phyloP scores from a whole-genome alignment of 2,113 vertebrate genomes.

The Coracopsis vasa region DNA sequence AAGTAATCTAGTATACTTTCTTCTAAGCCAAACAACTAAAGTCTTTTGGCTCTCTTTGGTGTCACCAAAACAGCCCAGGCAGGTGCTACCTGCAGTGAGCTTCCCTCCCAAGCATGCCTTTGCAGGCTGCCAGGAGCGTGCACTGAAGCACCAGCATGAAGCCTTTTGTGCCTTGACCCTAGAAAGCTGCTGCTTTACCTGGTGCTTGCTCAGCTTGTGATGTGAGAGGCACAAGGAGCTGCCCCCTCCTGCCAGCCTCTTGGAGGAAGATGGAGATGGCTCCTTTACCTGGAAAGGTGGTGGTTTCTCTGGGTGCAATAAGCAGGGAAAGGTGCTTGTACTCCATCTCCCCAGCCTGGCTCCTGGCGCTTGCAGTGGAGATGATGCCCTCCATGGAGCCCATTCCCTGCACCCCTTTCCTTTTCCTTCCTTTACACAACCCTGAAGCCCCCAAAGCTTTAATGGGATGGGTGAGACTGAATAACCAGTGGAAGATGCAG shows the following conservation, averaged over 20 bases:
- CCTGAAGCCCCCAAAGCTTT: neutral
- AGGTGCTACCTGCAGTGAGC: neutral
- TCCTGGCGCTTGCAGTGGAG: neutral
- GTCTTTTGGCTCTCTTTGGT: neutral
- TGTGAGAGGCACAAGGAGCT: neutral
- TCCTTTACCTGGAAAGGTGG: neutral
- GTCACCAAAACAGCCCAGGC: neutral
- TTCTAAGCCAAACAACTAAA: no score
- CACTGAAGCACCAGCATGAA: fast-evolving
- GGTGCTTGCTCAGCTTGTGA: fast-evolving
- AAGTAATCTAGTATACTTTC: no score
- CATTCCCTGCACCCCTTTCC: fast-evolving
- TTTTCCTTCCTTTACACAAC: neutral
- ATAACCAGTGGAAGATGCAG: neutral
- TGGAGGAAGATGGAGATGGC: fast-evolving
- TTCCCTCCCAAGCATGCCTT: neutral
- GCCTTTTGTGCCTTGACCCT: neutral
- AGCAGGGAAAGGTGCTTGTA: fast-evolving
- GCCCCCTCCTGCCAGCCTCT: neutral
- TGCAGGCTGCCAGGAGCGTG: neutral
- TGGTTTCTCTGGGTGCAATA: neutral
- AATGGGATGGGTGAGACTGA: neutral
- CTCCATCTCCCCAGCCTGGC: neutral
- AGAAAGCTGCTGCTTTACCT: neutral
- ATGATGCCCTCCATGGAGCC: neutral